A percentile compares a stretch with the other conserved stretches of the same genome.
Conservation (phyloP, 2,797 vertebrate genomes). For the Spinus olivaceus region DNA sequence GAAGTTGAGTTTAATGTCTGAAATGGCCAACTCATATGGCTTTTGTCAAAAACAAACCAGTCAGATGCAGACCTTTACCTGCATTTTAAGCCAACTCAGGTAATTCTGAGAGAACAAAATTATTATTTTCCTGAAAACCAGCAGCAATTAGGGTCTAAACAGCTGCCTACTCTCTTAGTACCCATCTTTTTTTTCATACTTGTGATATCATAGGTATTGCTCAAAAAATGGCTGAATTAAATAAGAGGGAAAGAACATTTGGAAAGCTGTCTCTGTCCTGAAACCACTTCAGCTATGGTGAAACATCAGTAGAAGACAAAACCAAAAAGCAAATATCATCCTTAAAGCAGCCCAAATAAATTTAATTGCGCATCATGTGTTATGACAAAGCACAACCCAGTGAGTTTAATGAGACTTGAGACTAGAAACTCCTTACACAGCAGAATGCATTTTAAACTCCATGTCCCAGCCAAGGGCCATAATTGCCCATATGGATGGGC, state of each 20-base stretch:
- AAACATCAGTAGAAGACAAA: background rate
- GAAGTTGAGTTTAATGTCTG: slow-evolving; percentile 1
- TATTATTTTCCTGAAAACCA: background rate
- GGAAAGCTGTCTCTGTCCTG: background rate
- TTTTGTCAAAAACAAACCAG: background rate
- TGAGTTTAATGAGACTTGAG: background rate
- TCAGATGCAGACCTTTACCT: background rate
- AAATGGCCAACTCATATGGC: background rate
- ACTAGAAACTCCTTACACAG: background rate
- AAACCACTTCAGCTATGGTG: background rate
- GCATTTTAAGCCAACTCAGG: background rate
- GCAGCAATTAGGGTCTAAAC: background rate
- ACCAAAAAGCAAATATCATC: background rate
- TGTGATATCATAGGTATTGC: background rate
- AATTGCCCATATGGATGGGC: background rate
- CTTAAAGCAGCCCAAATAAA: background rate
- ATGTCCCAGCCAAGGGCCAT: background rate
- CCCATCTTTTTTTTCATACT: background rate
- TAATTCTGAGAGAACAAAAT: background rate
- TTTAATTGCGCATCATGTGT: background rate
- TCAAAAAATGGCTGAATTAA: background rate
- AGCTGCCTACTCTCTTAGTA: background rate
- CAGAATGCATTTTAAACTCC: background rate
- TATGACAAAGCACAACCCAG: background rate
- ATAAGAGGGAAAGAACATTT: fast-evolving